Evolutionary conservation across 1,140 invertebrate species (phyloP).

Genomic region (Nixonia krombeini): DNA sequence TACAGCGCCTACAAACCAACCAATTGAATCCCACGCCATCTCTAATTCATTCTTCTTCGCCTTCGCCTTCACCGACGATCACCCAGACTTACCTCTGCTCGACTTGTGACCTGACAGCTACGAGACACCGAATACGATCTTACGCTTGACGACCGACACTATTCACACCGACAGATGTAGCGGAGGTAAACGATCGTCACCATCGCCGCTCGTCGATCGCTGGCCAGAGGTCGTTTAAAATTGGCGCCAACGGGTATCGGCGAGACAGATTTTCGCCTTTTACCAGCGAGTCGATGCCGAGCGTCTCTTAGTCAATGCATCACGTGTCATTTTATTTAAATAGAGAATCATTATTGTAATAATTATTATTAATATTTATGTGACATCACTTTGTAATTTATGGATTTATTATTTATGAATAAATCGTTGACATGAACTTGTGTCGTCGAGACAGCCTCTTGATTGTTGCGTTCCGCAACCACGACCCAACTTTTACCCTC

Average conservation of each 20-base stretch:
- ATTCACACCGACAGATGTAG: too few species aligned
- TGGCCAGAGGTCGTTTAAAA: slow-evolving; percentile 23
- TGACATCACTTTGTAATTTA: slow-evolving; percentile 68
- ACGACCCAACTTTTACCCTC: slow-evolving; percentile 34
- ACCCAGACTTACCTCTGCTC: slow-evolving; percentile 41
- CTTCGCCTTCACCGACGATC: slow-evolving; percentile 30
- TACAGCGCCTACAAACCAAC: slow-evolving; percentile 68
- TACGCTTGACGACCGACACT: too few species aligned
- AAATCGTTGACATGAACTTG: slow-evolving; percentile 61
- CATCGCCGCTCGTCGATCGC: background rate
- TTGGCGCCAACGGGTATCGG: too few species aligned
- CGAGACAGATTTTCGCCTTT: too few species aligned
- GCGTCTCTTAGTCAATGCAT: slow-evolving; percentile 64
- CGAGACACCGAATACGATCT: too few species aligned
- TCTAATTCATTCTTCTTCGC: slow-evolving; percentile 31
- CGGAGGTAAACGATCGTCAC: too few species aligned
- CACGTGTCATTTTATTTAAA: slow-evolving; percentile 56
- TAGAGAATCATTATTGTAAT: too few species aligned
- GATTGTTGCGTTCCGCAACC: slow-evolving; percentile 6
- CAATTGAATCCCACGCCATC: slow-evolving; percentile 51
- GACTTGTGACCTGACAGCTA: slow-evolving; percentile 34
- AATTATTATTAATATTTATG: slow-evolving; percentile 66
- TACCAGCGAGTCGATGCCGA: too few species aligned
- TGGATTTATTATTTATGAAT: slow-evolving; percentile 71
- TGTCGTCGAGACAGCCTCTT: slow-evolving; percentile 27